A percentile compares a stretch with the other conserved stretches of the same genome.
phyloP scores from a whole-genome alignment of 2,888 invertebrate genomes.

The Oligia strigilis region DNA sequence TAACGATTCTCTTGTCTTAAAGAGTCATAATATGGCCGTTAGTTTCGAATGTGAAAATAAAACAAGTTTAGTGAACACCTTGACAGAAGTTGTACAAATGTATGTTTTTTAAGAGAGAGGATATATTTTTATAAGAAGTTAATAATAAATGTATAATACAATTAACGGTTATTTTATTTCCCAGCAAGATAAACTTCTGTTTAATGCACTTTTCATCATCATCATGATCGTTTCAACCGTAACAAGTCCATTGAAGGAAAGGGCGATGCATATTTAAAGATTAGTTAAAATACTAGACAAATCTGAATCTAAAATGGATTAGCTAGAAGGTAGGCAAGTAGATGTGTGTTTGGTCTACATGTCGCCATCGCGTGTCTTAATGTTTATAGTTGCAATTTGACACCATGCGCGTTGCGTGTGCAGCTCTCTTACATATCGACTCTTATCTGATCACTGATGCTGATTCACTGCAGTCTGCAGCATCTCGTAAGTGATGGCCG shows the following conservation, averaged over 20 bases:
- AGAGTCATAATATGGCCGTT: slow-evolving; percentile 69
- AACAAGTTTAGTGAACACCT: slow-evolving; percentile 70
- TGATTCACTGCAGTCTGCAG: slow-evolving; percentile 28
- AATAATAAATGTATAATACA: slow-evolving; percentile 22
- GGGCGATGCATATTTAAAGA: neutral
- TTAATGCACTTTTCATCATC: neutral
- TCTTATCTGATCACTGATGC: slow-evolving; percentile 51
- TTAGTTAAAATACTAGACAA: neutral
- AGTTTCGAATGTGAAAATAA: slow-evolving; percentile 54
- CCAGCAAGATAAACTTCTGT: neutral
- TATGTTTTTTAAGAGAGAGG: slow-evolving; percentile 67
- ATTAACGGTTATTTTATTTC: slow-evolving; percentile 7
- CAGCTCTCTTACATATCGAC: slow-evolving; percentile 24
- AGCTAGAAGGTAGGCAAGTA: neutral
- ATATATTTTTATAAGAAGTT: slow-evolving; percentile 14
- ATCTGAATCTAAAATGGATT: neutral
- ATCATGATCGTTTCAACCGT: neutral
- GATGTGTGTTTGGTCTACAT: neutral
- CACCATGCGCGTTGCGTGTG: slow-evolving; percentile 43
- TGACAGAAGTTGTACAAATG: slow-evolving; percentile 73
- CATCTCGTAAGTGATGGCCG: slow-evolving; percentile 20
- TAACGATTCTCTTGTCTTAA: slow-evolving; percentile 76
- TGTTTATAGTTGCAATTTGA: slow-evolving; percentile 38
- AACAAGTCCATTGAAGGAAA: neutral
- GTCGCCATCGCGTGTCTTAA: slow-evolving; percentile 31